Percentiles rank a stretch among this genome's conserved stretches.
Conservation (phyloP, 2,797 vertebrate genomes). For the Echiichthys vipera region DNA sequence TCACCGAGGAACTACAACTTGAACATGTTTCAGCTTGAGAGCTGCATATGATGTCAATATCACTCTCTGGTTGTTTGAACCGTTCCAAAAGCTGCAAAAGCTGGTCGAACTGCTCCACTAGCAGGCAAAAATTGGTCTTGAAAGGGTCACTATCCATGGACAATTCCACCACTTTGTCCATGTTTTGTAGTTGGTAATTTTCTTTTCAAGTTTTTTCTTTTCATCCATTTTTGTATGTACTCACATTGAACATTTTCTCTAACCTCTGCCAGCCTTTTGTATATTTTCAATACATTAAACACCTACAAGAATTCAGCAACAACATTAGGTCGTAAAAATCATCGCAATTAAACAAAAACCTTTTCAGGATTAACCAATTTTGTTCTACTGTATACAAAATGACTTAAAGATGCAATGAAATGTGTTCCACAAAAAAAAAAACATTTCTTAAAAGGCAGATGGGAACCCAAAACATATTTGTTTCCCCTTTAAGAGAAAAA, state of each 20-base stretch:
- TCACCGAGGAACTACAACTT: neutral
- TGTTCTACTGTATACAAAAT: too few species aligned
- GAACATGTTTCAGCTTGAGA: neutral
- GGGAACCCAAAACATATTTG: neutral
- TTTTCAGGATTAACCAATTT: neutral
- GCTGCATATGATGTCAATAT: neutral
- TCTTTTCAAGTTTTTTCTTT: neutral
- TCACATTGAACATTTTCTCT: neutral
- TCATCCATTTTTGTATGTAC: neutral
- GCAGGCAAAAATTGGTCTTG: neutral
- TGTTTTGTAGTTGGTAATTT: neutral
- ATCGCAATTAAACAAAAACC: neutral
- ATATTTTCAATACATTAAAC: neutral
- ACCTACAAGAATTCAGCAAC: neutral
- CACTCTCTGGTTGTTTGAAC: slow-evolving; percentile 13
- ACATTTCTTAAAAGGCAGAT: neutral
- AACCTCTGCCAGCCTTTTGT: neutral
- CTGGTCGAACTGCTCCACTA: neutral
- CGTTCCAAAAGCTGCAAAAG: slow-evolving; percentile 7
- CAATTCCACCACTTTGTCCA: too few species aligned
- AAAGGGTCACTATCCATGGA: neutral
- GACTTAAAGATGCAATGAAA: neutral
- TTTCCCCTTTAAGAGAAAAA: neutral
- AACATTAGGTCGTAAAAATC: neutral
- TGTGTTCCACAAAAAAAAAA: neutral